Conservation (phyloP, 2,113 vertebrate species). For the Neogale vison region DNA sequence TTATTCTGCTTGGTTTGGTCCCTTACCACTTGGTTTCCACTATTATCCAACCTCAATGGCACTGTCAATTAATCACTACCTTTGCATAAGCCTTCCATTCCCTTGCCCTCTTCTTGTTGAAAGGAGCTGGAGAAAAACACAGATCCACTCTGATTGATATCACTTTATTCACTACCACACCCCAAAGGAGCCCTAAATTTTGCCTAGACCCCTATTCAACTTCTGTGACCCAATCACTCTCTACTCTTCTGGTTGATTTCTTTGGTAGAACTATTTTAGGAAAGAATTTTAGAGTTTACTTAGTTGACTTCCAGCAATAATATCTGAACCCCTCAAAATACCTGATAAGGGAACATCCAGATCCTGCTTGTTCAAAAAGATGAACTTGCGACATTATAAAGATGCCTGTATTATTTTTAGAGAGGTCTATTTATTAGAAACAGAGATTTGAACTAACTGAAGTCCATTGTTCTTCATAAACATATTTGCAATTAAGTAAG, state of each 20-base stretch:
- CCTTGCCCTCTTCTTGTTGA: background rate
- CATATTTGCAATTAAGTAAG: background rate
- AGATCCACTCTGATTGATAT: background rate
- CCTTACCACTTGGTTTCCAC: background rate
- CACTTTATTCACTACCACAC: background rate
- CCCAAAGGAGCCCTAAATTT: background rate
- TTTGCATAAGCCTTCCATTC: background rate
- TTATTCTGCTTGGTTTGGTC: background rate
- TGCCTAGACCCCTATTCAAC: background rate
- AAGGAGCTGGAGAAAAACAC: background rate
- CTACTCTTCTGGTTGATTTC: background rate
- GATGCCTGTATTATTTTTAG: background rate
- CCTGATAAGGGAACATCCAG: background rate
- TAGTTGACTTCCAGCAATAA: background rate
- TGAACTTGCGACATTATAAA: background rate
- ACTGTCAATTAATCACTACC: background rate
- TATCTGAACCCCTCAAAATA: background rate
- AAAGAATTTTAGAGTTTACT: constrained; percentile 2
- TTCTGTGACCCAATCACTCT: background rate
- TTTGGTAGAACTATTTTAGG: background rate
- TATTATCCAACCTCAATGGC: background rate
- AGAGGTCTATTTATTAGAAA: background rate
- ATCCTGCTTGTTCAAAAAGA: background rate
- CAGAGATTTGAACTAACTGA: background rate
- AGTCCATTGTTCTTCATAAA: background rate